These are phyloP conservation scores for Tachysurus vachellii DNA, from an alignment of 2,113 vertebrate genomes.

Conservation along the genomic window DNA sequence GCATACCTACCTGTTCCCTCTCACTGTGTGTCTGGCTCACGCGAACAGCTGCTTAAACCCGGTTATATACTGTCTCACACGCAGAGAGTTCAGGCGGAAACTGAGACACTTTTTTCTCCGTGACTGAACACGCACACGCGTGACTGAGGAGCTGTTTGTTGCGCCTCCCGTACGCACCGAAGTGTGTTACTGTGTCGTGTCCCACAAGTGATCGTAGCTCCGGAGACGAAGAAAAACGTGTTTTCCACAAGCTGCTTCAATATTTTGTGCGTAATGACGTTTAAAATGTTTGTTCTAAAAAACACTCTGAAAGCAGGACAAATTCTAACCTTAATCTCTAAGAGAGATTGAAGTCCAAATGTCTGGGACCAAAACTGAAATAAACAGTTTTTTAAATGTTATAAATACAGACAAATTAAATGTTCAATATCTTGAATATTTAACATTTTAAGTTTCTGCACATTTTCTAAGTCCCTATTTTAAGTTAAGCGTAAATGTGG, in stretches of 20 bases:
- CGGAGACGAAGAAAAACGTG: background rate
- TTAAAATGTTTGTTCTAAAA: background rate
- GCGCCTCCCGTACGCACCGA: background rate
- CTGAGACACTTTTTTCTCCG: constrained; percentile 62
- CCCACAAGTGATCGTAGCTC: background rate
- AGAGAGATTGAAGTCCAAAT: too few relatives aligned
- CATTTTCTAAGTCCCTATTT: too few relatives aligned
- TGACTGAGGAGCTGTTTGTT: background rate
- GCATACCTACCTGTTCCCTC: constrained; percentile 76
- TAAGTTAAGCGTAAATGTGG: too few relatives aligned
- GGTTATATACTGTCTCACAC: constrained; percentile 75
- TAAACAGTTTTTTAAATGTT: background rate
- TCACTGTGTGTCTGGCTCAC: constrained; percentile 77
- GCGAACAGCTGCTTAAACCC: constrained; percentile 80
- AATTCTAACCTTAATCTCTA: background rate
- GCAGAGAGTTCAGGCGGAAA: constrained; percentile 72
- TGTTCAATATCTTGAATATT: too few relatives aligned
- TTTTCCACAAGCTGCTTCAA: background rate
- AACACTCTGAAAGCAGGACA: background rate
- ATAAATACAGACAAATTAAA: too few relatives aligned
- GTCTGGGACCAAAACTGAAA: too few relatives aligned
- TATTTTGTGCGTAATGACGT: background rate
- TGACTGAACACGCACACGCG: constrained; percentile 39
- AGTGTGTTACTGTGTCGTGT: background rate
- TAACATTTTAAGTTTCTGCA: too few relatives aligned